These are phyloP conservation scores for Calycopis cecrops DNA, from an alignment of 1,140 invertebrate species.

Conservation along the genomic window DNA sequence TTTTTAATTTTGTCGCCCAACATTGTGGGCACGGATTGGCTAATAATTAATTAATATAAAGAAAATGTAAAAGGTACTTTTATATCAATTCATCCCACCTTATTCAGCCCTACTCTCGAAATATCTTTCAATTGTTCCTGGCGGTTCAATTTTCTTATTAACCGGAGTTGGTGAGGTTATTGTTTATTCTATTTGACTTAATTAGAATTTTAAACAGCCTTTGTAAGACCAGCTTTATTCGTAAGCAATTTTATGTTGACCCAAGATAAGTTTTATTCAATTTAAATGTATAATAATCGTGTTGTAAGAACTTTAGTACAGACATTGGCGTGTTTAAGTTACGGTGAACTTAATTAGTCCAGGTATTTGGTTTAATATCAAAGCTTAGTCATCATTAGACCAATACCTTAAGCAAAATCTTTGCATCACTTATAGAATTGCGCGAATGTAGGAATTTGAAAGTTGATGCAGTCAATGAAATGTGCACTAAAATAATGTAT, in stretches of 20 bases:
- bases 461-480: too few relatives aligned
- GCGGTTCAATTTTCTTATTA: conserved; percentile 7
- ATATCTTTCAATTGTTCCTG: conserved; percentile 3
- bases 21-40: too few relatives aligned
- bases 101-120: background rate
- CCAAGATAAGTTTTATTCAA: background rate
- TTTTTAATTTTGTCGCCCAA: too few relatives aligned
- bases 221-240: conserved; percentile 4
- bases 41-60: background rate
- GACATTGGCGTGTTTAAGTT: too few relatives aligned
- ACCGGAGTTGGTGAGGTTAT: background rate
- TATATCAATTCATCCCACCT: background rate
- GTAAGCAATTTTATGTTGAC: conserved; percentile 7
- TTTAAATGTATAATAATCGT: background rate
- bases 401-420: too few relatives aligned
- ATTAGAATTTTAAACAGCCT: conserved; percentile 9
- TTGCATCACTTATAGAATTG: too few relatives aligned
- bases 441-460: too few relatives aligned
- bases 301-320: too few relatives aligned
- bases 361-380: too few relatives aligned
- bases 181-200: conserved; percentile 9
- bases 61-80: background rate
- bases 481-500: too few relatives aligned
- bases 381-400: too few relatives aligned
- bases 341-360: too few relatives aligned